Base-by-base conservation (phyloP, 2,888 invertebrate genomes). In the Caenorhabditis drosophilae region DNA sequence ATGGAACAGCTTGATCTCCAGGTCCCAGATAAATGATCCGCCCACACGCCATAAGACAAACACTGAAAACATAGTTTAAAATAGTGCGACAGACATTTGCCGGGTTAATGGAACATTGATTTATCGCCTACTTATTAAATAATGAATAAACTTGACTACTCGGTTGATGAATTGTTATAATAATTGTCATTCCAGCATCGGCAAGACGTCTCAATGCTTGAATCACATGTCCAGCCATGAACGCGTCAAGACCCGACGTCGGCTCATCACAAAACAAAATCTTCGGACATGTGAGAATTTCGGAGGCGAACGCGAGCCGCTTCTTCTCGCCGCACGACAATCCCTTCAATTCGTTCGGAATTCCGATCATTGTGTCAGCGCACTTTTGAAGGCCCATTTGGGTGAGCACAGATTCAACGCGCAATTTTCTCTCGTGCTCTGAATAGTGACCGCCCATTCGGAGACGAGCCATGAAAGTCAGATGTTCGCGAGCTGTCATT, bases 321-420 rank as follows among this genome's bases (percentile, higher is more conserved):
- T 95, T 95, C 82, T 90, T 90, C 84, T 96, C 96, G 0, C 96
- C 96, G 0, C 95, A 94, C 0, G 94, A 95, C 1, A 96, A 86
- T 0, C 92, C 90, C 84, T 92, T 92, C 20, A 89, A 88, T 38
- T 90, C 90, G 47, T 73, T 74, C 12, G 88, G 86, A 0, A 88
- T 88, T 0, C 93, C 94, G 56, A 96, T 95, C 58, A 89, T 87
- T 0, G 90, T 90, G 72, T 91, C 87, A 7, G 89, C 87, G 62
- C 90, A 89, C 4, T 89, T 88, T 0, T 88, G 86, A 0, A 93
- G 84, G 0, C 90, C 90, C 3, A 92, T 87, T 78, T 77, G 75
- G 16, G 50, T 57, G 54, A 82, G 72, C 18, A 92, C 87, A 60
- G 89, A 88, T 56, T 89, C 87, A 34, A 93, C 90, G 59, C 90